Evolutionary conservation across 2,113 vertebrate genomes (phyloP).

Genomic region (Hippocampus mohnikei): DNA sequence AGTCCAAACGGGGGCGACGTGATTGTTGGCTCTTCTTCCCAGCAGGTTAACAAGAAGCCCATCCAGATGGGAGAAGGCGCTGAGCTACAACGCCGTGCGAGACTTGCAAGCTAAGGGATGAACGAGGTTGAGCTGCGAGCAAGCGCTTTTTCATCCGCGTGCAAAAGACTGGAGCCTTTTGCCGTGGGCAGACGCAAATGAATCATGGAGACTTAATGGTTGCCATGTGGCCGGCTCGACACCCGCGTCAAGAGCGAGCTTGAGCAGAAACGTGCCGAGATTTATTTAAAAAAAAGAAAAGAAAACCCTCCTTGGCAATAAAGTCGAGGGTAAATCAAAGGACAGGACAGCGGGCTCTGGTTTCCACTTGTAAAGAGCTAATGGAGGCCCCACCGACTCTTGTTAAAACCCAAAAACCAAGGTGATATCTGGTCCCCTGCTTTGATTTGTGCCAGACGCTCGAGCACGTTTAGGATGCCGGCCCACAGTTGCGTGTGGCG

Average conservation of each 20-base stretch:
- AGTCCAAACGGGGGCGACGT: constrained; percentile 50
- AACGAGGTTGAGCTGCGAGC: neutral
- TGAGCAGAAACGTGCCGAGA: constrained; percentile 6
- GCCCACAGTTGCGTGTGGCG: constrained; percentile 13
- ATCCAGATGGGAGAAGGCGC: constrained; percentile 54
- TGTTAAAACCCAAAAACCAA: neutral
- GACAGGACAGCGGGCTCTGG: constrained; percentile 27
- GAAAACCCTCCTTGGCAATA: constrained; percentile 6
- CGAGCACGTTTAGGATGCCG: constrained; percentile 39
- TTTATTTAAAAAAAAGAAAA: constrained; percentile 13
- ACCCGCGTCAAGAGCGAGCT: constrained; percentile 2
- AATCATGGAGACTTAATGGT: constrained; percentile 47
- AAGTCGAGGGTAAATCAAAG: constrained; percentile 23
- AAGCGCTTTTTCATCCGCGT: constrained; percentile 6
- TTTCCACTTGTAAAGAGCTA: constrained; percentile 26
- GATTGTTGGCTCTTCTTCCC: constrained; percentile 45
- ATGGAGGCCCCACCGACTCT: neutral
- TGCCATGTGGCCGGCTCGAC: constrained; percentile 48
- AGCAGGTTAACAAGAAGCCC: constrained; percentile 53
- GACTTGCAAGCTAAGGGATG: neutral
- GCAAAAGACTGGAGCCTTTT: constrained; percentile 30
- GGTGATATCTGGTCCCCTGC: constrained; percentile 7
- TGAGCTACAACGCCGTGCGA: constrained; percentile 28
- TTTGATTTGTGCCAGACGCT: constrained; percentile 22
- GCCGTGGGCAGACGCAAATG: constrained; percentile 39